A percentile compares a stretch with the other conserved stretches of the same genome.
These are phyloP conservation scores for Rhagonycha lutea DNA, from an alignment of 2,888 invertebrate species.

Conservation along the genomic window DNA sequence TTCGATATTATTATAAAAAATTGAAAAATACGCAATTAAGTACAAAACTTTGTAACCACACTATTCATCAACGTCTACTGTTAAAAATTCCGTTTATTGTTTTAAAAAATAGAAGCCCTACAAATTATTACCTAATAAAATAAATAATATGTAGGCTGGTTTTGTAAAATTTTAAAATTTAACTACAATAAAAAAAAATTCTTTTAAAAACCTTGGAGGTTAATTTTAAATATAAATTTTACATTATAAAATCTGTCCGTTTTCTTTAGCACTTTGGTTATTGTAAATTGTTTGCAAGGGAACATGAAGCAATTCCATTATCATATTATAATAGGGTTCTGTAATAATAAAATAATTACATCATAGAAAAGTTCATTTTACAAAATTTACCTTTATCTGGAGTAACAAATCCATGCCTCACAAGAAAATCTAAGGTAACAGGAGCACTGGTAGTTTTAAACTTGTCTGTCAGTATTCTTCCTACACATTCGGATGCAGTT, in stretches of 20 bases:
- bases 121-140: conserved; percentile 11
- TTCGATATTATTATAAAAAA: conserved; percentile 19
- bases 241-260: conserved; percentile 37
- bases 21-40: conserved; percentile 29
- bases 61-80: not conserved
- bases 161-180: conserved; percentile 20
- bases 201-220: conserved; percentile 5
- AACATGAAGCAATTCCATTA: conserved; percentile 85
- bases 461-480: conserved; percentile 78
- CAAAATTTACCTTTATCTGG: conserved; percentile 78
- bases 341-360: conserved; percentile 50
- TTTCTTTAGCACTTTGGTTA: conserved; percentile 52
- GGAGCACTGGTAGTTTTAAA: conserved; percentile 95
- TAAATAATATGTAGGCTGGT: conserved; percentile 16
- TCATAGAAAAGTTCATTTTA: not conserved
- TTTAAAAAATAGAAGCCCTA: conserved; percentile 29
- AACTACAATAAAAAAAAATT: conserved; percentile 13
- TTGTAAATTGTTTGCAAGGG: conserved; percentile 82
- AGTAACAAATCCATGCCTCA: conserved; percentile 86
- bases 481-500: conserved; percentile 80
- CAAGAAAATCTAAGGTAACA: conserved; percentile 88
- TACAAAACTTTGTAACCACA: conserved; percentile 19
- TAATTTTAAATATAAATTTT: conserved; percentile 17
- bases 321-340: conserved; percentile 83
- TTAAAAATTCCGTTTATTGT: conserved; percentile 10